Evolutionary conservation across 2,113 vertebrate species (phyloP).

Genomic region (Vireo altiloquus): DNA sequence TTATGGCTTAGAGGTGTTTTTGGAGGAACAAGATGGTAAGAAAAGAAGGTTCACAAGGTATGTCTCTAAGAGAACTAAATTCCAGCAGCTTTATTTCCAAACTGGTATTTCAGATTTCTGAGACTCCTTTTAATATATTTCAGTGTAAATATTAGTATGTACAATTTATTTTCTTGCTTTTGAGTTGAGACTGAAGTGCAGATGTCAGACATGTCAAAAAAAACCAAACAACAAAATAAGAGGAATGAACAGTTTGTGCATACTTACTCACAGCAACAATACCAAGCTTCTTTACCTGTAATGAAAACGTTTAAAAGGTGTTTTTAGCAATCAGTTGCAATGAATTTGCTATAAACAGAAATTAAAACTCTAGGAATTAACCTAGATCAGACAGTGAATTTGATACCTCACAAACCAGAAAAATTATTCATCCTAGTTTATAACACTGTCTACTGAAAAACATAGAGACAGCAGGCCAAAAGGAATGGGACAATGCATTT

Average conservation of each 20-base stretch:
- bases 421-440: not conserved
- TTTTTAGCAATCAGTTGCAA: not conserved
- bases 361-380: not conserved
- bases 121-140: not conserved
- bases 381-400: not conserved
- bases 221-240: fast-evolving
- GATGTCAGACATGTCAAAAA: not conserved
- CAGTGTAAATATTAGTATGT: not conserved
- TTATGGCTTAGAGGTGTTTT: not conserved
- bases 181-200: not conserved
- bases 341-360: not conserved
- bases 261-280: slow-evolving; percentile 96
- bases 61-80: not conserved
- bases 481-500: not conserved
- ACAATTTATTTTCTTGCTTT: not conserved
- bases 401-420: not conserved
- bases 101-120: fast-evolving
- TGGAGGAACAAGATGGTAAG: not conserved
- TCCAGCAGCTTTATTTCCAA: not conserved
- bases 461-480: fast-evolving
- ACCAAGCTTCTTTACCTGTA: slow-evolving; percentile 90
- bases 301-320: not conserved
- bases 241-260: not conserved
- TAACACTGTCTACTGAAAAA: not conserved
- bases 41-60: not conserved